These are phyloP conservation scores for Falcaria lacertinaria DNA, from an alignment of 2,888 invertebrate species.

Conservation along the genomic window DNA sequence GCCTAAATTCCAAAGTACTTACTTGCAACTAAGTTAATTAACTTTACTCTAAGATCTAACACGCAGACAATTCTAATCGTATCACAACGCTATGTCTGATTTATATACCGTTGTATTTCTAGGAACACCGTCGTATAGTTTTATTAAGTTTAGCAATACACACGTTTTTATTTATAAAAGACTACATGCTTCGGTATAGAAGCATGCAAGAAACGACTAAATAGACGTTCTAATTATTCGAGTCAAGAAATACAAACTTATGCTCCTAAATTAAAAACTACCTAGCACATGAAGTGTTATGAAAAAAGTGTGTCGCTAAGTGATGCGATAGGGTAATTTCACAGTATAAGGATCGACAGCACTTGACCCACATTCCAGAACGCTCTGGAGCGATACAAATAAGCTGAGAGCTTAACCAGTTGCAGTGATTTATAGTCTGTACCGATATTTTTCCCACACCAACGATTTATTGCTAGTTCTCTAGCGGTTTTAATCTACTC, in stretches of 20 bases:
- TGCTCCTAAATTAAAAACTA: neutral
- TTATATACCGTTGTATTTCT: too few relatives aligned
- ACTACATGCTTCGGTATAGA: too few relatives aligned
- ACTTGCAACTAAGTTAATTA: slow-evolving; percentile 53
- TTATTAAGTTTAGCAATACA: too few relatives aligned
- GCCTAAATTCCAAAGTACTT: slow-evolving; percentile 43
- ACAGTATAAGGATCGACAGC: neutral
- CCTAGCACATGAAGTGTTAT: neutral
- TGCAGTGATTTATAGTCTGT: slow-evolving; percentile 13
- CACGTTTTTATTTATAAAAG: too few relatives aligned
- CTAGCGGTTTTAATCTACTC: neutral
- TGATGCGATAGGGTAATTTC: neutral
- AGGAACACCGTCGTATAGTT: neutral
- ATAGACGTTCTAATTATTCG: too few relatives aligned
- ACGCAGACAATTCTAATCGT: slow-evolving; percentile 29
- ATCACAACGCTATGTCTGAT: too few relatives aligned
- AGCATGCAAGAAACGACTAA: too few relatives aligned
- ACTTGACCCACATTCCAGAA: neutral
- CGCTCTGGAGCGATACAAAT: slow-evolving; percentile 8
- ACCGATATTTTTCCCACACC: slow-evolving; percentile 4
- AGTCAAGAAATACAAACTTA: too few relatives aligned
- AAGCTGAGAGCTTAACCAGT: slow-evolving; percentile 15
- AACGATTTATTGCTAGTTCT: neutral
- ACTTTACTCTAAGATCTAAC: slow-evolving; percentile 32
- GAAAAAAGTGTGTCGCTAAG: neutral